A percentile compares a stretch with the other conserved stretches of the same genome.
Conservation (phyloP, 2,888 invertebrate genomes). For the Chelonus formosanus region DNA sequence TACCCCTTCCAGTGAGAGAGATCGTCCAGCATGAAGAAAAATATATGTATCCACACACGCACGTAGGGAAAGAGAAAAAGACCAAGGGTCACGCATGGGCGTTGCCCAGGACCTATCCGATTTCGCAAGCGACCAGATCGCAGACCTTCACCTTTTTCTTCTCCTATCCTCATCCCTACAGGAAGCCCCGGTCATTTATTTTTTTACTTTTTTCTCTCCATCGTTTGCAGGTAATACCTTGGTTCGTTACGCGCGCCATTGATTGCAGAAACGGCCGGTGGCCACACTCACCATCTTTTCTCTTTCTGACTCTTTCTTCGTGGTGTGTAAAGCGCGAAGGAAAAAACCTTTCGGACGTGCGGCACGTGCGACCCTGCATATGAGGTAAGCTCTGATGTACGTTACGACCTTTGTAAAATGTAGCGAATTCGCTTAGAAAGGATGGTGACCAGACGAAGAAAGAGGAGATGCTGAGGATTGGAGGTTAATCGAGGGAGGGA, state of each 20-base stretch:
- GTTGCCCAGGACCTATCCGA: conserved; percentile 59
- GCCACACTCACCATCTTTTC: conserved; percentile 26
- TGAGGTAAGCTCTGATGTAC: conserved; percentile 38
- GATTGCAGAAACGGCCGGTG: conserved; percentile 47
- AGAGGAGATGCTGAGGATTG: conserved; percentile 3
- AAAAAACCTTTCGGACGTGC: conserved; percentile 19
- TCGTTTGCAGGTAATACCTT: conserved; percentile 53
- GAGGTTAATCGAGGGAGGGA: conserved; percentile 22
- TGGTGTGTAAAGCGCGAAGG: conserved; percentile 5
- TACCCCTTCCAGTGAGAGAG: conserved; percentile 45
- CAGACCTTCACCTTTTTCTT: conserved; percentile 41
- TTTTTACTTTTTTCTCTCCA: conserved; percentile 32
- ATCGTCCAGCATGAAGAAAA: conserved; percentile 22
- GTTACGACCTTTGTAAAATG: conserved; percentile 50
- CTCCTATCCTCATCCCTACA: conserved; percentile 19
- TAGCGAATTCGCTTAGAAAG: conserved; percentile 49
- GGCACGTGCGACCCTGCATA: conserved; percentile 26
- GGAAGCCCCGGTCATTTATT: conserved; percentile 22
- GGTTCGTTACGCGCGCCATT: conserved; percentile 53
- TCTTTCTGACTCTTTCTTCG: conserved; percentile 34
- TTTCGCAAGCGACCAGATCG: conserved; percentile 54
- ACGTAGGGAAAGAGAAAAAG: conserved; percentile 29
- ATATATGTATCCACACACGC: conserved; percentile 15
- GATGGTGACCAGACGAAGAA: conserved; percentile 10
- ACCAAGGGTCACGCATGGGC: conserved; percentile 57